These are phyloP conservation scores for Lineus longissimus DNA, from an alignment of 1,140 invertebrate species.

Conservation along the genomic window DNA sequence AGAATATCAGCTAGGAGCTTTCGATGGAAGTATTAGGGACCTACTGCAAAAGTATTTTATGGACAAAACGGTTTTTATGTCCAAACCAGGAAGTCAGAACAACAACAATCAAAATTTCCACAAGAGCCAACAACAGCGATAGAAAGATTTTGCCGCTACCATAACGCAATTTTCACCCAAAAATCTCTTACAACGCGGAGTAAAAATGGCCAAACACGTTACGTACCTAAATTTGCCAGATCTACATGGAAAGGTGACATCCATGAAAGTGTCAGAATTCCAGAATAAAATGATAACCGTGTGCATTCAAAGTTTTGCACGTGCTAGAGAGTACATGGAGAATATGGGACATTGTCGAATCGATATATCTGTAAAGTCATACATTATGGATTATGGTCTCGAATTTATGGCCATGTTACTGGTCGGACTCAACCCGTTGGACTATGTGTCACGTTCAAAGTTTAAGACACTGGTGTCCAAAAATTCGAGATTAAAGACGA, in stretches of 20 bases:
- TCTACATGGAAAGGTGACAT: slow-evolving; percentile 6
- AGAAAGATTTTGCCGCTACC: not conserved
- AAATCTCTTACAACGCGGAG: no score
- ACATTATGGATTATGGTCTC: not conserved
- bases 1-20: slow-evolving; percentile 1
- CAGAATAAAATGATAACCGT: slow-evolving; percentile 2
- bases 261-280: slow-evolving; percentile 2
- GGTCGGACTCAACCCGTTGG: not conserved
- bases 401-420: slow-evolving; percentile 1
- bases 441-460: not conserved
- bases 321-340: not conserved
- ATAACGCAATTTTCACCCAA: not conserved
- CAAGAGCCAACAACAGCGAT: not conserved
- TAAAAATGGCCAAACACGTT: no score
- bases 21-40: slow-evolving; percentile 2
- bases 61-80: not conserved
- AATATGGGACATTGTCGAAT: not conserved
- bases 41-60: not conserved
- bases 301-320: not conserved
- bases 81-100: not conserved
- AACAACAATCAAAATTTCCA: no score
- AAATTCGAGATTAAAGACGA: slow-evolving; percentile 2
- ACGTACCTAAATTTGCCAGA: not conserved
- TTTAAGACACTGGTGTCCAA: not conserved
- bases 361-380: not conserved